Base-by-base conservation (phyloP, 35 echinoderm and acorn worm species). In the Apostichopus parvimensis region DNA sequence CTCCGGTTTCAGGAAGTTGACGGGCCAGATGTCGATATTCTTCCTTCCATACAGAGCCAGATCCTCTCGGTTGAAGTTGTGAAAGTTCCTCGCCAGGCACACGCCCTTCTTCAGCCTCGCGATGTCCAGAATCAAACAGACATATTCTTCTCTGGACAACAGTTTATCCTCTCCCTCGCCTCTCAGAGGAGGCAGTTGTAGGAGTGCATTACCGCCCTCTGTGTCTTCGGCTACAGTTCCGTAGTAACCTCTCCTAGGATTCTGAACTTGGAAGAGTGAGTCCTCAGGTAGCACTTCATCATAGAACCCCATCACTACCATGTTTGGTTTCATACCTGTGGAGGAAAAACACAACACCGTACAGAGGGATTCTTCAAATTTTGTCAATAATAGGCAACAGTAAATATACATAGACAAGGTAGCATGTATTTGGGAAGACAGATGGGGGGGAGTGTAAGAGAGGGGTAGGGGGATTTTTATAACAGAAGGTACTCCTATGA, bases 1-100 rank as follows among this genome's bases (percentile, higher is more conserved):
- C 73, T 98, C 97, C 14, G 97, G 97, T 52, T 98, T 98, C 13
- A 98, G 92, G 87, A 98, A 98, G 78, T 98, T 98, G 23, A 98
- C 79, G 2, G 97, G 97, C 97, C 97, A 98, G 53, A 98, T 90
- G 89, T 98, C 93, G 2, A 98, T 93, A 76, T 86, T 93, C 9
- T 61, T 72, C 23, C 55, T 76, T 6, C 65, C 70, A 17, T 90
- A 34, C 8, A 53, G 68, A 56, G 55, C 24, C 34, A 98, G 28
- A 22, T 56, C 78, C 34, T 94, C 93, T n/a, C 95, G 86, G 70
- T 96, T 91, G n/a, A 98, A 90, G 22, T 79, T 79, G 23, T 85
- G 60, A 77, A 98, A 96, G 73, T 96, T 73, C 2, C 97, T 90
- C 1, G 93, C 90, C 1, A 98, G 87, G 64, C 97, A 98, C 15